Evolutionary conservation across 2,113 vertebrate species (phyloP), one percentile per base, ranked within the genome.

Genomic region (Athene noctua): DNA sequence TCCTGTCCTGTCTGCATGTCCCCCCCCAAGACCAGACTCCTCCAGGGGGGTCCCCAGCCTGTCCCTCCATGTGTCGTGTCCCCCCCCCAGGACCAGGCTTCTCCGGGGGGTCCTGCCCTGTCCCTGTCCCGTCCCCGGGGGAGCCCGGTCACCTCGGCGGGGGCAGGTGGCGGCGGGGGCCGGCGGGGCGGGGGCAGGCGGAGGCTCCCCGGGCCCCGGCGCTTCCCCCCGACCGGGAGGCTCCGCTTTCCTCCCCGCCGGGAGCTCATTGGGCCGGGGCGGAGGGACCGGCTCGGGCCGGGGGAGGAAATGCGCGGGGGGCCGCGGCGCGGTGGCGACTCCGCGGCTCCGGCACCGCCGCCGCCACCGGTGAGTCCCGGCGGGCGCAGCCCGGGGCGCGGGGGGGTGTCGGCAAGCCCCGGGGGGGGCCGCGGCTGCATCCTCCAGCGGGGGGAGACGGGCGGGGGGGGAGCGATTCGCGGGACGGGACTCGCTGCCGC

Each of bases 181-280:
- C 66, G 74, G 78, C 58, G 77, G 81, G 80, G 81, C 65, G 81
- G 93, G 66, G 74, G 85, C 90, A 51, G 82, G 71, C 86, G 61
- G 82, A 54, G 78, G 72, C 32, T 73, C 72, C 81, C 94, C 77
- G 90, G 29, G 63, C 58, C 80, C 67, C 80, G 75, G 80, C 68
- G 85, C 57, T 92, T 80, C 89, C 89, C 92, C 85, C 82, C 71
- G 77, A 38, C 65, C 86, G 52, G 70, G 85, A 82, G 86, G 86
- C 86, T 79, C 82, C 90, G 85, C 36, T 94, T 91, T 92, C 80
- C 90, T 54, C 66, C 38, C 73, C 67, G 73, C 80, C 86, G 46
- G 70, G 63, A 86, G 74, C 91, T 91, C 81, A 78, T 68, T 81
- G 77, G 81, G 81, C 54, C 75, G 90, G 89, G 79, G 88, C 92